phyloP scores from a whole-genome alignment of 2,888 invertebrate genomes.

The Heteromyza rotundicornis region DNA sequence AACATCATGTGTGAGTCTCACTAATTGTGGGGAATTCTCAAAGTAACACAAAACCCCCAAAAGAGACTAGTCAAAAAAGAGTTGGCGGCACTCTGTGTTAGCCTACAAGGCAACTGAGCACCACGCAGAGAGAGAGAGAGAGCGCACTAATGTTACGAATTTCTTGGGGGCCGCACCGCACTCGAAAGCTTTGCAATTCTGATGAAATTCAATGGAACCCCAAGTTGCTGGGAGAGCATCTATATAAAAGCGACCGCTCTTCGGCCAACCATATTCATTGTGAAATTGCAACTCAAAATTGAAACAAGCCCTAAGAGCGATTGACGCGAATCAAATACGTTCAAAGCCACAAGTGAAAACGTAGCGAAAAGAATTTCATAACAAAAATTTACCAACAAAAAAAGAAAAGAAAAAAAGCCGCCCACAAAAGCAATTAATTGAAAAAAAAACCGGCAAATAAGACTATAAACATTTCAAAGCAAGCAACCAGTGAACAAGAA shows the following conservation, averaged over 20 bases:
- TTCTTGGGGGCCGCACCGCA: no score
- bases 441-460: slow-evolving; percentile 12
- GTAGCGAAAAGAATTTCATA: slow-evolving; percentile 56
- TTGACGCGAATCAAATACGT: slow-evolving; percentile 25
- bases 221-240: slow-evolving; percentile 41
- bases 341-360: slow-evolving; percentile 25
- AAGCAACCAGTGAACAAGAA: no score
- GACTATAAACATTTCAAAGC: no score
- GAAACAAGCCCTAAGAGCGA: slow-evolving; percentile 45
- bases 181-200: slow-evolving; percentile 35
- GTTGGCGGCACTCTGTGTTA: slow-evolving; percentile 10
- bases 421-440: slow-evolving; percentile 32
- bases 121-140: slow-evolving; percentile 15
- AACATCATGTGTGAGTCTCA: slow-evolving; percentile 16
- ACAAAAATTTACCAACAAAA: slow-evolving; percentile 29
- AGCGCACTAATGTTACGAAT: slow-evolving; percentile 11
- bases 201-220: slow-evolving; percentile 51
- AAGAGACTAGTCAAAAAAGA: slow-evolving; percentile 2
- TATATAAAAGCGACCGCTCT: slow-evolving; percentile 52
- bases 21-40: slow-evolving; percentile 1
- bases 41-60: slow-evolving; percentile 23
- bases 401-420: slow-evolving; percentile 33
- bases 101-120: background rate
- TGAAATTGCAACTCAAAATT: slow-evolving; percentile 62
- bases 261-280: slow-evolving; percentile 52